A percentile compares a stretch with the other conserved stretches of the same genome.
phyloP scores from a whole-genome alignment of 92 coral and sea anemone genomes.

The Zoanthus sansibaricus region DNA sequence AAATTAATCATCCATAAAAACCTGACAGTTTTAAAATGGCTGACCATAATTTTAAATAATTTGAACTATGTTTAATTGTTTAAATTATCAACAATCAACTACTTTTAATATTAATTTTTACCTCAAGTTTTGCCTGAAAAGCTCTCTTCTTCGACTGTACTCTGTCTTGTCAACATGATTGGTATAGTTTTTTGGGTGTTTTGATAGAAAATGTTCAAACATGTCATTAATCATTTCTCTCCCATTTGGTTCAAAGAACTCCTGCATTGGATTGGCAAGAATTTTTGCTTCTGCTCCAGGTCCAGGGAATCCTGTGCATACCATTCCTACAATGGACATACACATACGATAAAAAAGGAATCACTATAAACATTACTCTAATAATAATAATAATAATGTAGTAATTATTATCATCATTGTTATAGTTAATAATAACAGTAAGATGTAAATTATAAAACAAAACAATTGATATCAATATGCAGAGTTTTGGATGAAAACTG shows the following conservation, averaged over 20 bases:
- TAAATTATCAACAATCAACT: neutral
- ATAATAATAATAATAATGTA: too few species aligned
- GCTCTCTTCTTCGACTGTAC: slow-evolving; percentile 70
- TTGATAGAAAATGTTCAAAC: slow-evolving; percentile 81
- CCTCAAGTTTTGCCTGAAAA: slow-evolving; percentile 95
- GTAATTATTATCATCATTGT: too few species aligned
- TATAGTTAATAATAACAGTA: too few species aligned
- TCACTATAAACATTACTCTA: neutral
- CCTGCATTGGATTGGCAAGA: slow-evolving; percentile 96
- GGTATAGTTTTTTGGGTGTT: slow-evolving; percentile 79
- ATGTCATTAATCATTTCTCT: slow-evolving; percentile 68
- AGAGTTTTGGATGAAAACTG: too few species aligned
- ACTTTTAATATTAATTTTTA: neutral
- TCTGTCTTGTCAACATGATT: slow-evolving; percentile 66
- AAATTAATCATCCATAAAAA: neutral
- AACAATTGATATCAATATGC: too few species aligned
- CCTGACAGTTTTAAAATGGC: too few species aligned
- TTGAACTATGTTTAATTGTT: neutral
- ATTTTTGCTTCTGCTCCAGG: slow-evolving; percentile 87
- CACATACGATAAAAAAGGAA: neutral
- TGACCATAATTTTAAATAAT: neutral
- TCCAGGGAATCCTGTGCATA: slow-evolving; percentile 95
- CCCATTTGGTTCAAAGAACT: slow-evolving; percentile 84
- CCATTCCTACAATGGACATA: slow-evolving; percentile 62
- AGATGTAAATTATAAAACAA: too few species aligned